Percentiles rank a stretch among this genome's conserved stretches.
phyloP scores from a whole-genome alignment of 2,797 vertebrate genomes.

The Xenops minutus region DNA sequence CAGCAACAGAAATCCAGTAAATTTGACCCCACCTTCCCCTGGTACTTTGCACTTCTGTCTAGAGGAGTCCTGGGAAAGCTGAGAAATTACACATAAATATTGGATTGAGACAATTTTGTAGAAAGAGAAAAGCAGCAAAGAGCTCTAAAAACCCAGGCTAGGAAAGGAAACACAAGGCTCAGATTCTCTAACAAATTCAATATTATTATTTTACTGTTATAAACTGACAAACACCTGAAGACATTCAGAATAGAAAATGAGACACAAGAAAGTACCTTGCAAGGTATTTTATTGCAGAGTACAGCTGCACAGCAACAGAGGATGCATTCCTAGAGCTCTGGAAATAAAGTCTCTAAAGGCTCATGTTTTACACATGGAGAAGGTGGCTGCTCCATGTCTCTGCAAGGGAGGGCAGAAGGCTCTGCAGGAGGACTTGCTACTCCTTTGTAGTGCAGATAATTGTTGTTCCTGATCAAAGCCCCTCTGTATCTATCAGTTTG shows the following conservation, averaged over 20 bases:
- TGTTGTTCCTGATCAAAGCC: background rate
- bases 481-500: background rate
- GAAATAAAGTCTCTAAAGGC: background rate
- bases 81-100: background rate
- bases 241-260: conserved; percentile 20
- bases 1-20: background rate
- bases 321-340: background rate
- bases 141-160: background rate
- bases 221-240: background rate
- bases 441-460: background rate
- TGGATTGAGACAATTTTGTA: background rate
- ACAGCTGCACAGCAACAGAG: background rate
- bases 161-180: background rate
- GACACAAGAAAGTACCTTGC: background rate
- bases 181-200: background rate
- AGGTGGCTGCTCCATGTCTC: background rate
- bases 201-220: background rate
- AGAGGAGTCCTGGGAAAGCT: background rate
- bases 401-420: background rate
- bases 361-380: background rate
- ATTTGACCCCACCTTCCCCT: background rate
- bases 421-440: background rate
- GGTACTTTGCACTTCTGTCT: background rate
- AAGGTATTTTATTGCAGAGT: background rate
- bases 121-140: background rate